These are phyloP conservation scores for Ailuropoda melanoleuca DNA, from an alignment of 2,113 vertebrate genomes.

Conservation along the genomic window DNA sequence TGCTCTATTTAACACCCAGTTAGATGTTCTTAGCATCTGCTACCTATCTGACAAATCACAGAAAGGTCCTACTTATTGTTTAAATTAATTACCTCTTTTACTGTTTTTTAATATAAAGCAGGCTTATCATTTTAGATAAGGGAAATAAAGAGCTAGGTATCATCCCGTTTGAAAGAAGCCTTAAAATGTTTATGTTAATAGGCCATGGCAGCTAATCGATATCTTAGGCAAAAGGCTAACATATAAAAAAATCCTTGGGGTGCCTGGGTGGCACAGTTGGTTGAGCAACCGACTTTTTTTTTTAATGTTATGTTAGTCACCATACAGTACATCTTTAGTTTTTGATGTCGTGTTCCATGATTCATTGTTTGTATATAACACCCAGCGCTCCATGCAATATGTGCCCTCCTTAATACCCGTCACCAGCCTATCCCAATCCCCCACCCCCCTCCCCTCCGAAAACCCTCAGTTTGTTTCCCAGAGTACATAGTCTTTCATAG, in stretches of 20 bases:
- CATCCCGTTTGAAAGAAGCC: not conserved
- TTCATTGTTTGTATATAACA: too few relatives aligned
- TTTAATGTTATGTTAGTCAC: too few relatives aligned
- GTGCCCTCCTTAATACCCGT: too few relatives aligned
- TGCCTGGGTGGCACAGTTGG: not conserved
- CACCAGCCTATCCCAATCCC: too few relatives aligned
- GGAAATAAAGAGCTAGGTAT: not conserved
- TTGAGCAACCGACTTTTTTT: not conserved
- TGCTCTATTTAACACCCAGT: not conserved
- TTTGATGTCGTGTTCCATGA: too few relatives aligned
- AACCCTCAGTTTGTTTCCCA: too few relatives aligned
- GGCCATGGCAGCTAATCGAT: not conserved
- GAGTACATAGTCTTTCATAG: too few relatives aligned
- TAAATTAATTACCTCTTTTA: not conserved
- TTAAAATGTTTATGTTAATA: not conserved
- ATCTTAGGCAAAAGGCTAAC: not conserved
- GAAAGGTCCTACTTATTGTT: not conserved
- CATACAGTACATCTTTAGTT: too few relatives aligned
- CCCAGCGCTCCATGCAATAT: too few relatives aligned
- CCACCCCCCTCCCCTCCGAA: too few relatives aligned
- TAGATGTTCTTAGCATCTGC: not conserved
- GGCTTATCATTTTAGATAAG: not conserved
- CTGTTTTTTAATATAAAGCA: not conserved
- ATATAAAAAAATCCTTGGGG: not conserved
- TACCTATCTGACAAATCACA: not conserved